phyloP scores from a whole-genome alignment of 2,888 invertebrate genomes.

The Lagria hirta region DNA sequence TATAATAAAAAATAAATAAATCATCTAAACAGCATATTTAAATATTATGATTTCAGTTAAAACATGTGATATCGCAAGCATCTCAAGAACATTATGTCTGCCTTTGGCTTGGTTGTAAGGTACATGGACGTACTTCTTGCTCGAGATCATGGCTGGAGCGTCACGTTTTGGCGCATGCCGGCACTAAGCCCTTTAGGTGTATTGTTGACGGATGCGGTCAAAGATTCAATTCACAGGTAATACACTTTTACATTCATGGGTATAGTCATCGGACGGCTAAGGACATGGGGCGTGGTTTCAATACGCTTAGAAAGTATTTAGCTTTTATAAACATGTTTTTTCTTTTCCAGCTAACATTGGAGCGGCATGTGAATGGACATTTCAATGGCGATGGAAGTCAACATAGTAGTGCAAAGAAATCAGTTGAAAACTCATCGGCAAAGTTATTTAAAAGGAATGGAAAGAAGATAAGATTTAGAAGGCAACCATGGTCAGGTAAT shows the following conservation, averaged over 20 bases:
- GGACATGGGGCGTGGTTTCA: no score
- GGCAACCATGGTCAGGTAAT: conserved; percentile 89
- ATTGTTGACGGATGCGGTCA: conserved; percentile 93
- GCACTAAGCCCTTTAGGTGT: conserved; percentile 91
- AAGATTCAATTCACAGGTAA: conserved; percentile 83
- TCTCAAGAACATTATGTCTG: conserved; percentile 84
- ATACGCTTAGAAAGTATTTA: no score
- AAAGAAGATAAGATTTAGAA: conserved; percentile 81
- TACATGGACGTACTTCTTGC: conserved; percentile 88
- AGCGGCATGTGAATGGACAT: conserved; percentile 92
- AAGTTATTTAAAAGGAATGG: conserved; percentile 85
- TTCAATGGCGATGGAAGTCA: conserved; percentile 70
- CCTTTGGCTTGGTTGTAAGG: conserved; percentile 92
- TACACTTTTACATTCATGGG: neutral
- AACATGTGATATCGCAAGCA: conserved; percentile 84
- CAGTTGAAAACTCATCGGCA: conserved; percentile 71
- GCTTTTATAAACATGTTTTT: no score
- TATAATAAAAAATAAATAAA: neutral
- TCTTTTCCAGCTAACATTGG: conserved; percentile 70
- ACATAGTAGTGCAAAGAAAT: conserved; percentile 64
- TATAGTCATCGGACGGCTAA: no score
- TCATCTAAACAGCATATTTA: no score
- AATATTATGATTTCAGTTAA: conserved; percentile 59
- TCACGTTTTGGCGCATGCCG: conserved; percentile 87
- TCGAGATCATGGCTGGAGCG: conserved; percentile 92